These are phyloP conservation scores for Acromyrmex heyeri DNA, from an alignment of 1,140 invertebrate genomes.

Conservation along the genomic window DNA sequence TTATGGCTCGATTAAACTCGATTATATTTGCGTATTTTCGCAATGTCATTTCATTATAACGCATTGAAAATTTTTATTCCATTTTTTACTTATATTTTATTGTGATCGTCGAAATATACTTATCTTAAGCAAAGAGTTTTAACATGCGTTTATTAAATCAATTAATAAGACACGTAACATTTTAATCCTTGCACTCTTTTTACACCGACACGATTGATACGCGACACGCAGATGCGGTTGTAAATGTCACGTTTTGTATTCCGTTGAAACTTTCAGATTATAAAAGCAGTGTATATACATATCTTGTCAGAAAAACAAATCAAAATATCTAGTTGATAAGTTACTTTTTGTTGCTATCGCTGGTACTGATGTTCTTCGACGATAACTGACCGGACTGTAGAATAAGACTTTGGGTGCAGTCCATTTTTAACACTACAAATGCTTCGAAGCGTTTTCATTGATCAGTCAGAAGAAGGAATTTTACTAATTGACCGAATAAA, in stretches of 20 bases:
- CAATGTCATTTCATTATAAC: background rate
- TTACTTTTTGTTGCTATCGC: constrained; percentile 42
- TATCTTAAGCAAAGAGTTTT: background rate
- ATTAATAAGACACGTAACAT: constrained; percentile 4
- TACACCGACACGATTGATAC: constrained; percentile 2
- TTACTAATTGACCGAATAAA: too few relatives aligned
- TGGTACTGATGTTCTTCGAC: constrained; percentile 39
- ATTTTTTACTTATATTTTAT: background rate
- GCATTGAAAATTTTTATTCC: background rate
- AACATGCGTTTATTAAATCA: background rate
- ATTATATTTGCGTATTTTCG: background rate
- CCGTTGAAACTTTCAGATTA: constrained; percentile 1
- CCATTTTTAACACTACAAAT: too few relatives aligned
- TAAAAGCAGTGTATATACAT: background rate
- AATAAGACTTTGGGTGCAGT: constrained; percentile 36
- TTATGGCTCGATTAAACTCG: background rate
- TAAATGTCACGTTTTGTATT: constrained; percentile 21
- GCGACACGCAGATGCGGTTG: background rate
- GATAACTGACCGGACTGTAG: constrained; percentile 41
- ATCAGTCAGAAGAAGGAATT: too few relatives aligned
- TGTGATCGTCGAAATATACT: background rate
- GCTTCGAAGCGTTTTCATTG: too few relatives aligned
- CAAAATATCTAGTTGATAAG: constrained; percentile 68
- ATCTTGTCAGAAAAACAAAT: constrained; percentile 54
- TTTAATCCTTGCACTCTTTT: background rate